phyloP scores from a whole-genome alignment of 2,888 invertebrate genomes.

The Eupeodes latifasciatus region DNA sequence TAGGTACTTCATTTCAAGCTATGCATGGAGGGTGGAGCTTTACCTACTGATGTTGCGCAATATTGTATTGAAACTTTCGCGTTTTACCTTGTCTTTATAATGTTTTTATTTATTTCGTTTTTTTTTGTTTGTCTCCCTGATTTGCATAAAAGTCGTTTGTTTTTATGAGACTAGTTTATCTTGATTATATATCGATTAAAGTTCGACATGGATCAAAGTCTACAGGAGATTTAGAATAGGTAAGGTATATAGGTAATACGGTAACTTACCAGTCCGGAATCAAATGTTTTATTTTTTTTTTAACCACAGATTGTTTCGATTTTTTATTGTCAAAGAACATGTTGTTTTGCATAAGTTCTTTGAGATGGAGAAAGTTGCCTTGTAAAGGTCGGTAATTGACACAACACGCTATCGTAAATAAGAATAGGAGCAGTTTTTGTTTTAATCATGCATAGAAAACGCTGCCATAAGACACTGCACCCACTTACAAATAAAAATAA shows the following conservation, averaged over 20 bases:
- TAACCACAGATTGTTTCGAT: not conserved
- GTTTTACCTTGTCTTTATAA: slow-evolving; percentile 9
- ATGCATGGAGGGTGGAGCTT: slow-evolving; percentile 45
- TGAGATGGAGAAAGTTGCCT: slow-evolving; percentile 37
- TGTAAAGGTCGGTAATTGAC: slow-evolving; percentile 13
- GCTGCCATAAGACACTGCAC: too few relatives aligned
- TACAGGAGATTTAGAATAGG: slow-evolving; percentile 20
- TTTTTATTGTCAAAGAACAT: not conserved
- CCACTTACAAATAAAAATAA: too few relatives aligned
- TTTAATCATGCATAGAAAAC: not conserved
- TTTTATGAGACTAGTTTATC: slow-evolving; percentile 58
- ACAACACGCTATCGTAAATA: not conserved
- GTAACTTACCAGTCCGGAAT: slow-evolving; percentile 45
- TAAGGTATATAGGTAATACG: not conserved
- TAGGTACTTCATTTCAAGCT: not conserved
- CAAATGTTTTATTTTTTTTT: not conserved
- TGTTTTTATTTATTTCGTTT: not conserved
- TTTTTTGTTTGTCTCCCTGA: slow-evolving; percentile 8
- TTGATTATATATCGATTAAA: slow-evolving; percentile 35
- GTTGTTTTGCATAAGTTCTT: slow-evolving; percentile 26
- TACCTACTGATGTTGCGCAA: slow-evolving; percentile 46
- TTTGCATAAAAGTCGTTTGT: slow-evolving; percentile 59
- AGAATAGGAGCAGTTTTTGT: not conserved
- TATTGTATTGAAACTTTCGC: slow-evolving; percentile 41
- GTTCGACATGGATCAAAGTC: slow-evolving; percentile 30